Evolutionary conservation across 2,113 vertebrate genomes (phyloP).

Genomic region (Bagarius yarrelli): DNA sequence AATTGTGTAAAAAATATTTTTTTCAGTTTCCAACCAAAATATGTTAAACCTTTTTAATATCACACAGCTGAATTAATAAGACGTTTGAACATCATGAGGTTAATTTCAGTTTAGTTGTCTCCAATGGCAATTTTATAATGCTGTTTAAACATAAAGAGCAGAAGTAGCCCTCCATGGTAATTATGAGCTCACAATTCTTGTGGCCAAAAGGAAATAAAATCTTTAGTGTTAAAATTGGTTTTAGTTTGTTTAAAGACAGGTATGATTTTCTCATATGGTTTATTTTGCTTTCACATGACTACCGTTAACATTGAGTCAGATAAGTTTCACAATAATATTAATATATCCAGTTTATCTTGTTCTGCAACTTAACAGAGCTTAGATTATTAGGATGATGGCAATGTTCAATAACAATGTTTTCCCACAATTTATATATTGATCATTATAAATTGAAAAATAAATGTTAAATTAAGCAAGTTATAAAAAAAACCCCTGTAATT

Average conservation of each 20-base stretch:
- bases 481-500: conserved; percentile 19
- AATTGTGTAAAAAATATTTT: not conserved
- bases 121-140: conserved; percentile 19
- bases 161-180: not conserved
- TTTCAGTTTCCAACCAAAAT: no score
- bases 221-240: not conserved
- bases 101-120: conserved; percentile 39
- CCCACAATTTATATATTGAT: conserved; percentile 62
- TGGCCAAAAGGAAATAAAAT: not conserved
- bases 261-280: not conserved
- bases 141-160: conserved; percentile 17
- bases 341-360: conserved; percentile 69
- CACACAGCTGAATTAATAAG: not conserved
- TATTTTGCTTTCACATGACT: conserved; percentile 65
- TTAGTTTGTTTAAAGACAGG: conserved; percentile 6
- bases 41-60: not conserved
- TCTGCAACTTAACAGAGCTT: conserved; percentile 71
- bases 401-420: conserved; percentile 58
- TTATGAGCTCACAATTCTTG: conserved; percentile 4
- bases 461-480: conserved; percentile 28
- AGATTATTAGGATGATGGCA: conserved; percentile 65
- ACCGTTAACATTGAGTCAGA: conserved; percentile 76
- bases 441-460: conserved; percentile 44
- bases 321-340: conserved; percentile 62
- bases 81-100: not conserved